Conservation (phyloP, 2,797 vertebrate species). For the Falco novaeseelandiae region DNA sequence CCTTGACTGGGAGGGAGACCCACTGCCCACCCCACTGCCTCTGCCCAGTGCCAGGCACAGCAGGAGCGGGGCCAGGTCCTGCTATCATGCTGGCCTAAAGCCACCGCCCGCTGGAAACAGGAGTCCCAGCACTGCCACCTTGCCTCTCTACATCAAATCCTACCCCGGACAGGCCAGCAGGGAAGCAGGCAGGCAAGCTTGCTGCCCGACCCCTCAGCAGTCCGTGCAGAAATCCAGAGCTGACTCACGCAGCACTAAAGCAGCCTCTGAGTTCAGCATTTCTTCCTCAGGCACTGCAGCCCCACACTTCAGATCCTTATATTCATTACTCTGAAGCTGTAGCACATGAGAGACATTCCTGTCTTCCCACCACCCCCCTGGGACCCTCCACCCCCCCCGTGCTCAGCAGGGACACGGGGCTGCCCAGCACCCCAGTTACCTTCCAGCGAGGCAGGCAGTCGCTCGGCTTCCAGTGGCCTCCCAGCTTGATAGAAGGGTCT, state of each 20-base stretch:
- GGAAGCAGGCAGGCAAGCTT: neutral
- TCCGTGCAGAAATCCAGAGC: neutral
- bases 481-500: conserved; percentile 80
- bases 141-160: neutral
- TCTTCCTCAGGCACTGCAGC: neutral
- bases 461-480: conserved; percentile 92
- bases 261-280: neutral
- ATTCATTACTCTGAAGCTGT: neutral
- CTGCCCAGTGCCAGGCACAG: neutral
- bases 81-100: neutral
- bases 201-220: neutral
- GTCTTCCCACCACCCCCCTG: accelerated
- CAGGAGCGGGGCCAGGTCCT: neutral
- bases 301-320: neutral
- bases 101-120: neutral
- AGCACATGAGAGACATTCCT: neutral
- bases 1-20: neutral
- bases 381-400: accelerated
- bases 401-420: accelerated
- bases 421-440: conserved; percentile 68
- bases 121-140: neutral
- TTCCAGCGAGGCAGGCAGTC: conserved; percentile 96
- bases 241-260: neutral
- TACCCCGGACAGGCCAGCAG: neutral
- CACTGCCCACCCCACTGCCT: neutral